Conservation (phyloP, 2,888 invertebrate species). For the Zonitis immaculata region DNA sequence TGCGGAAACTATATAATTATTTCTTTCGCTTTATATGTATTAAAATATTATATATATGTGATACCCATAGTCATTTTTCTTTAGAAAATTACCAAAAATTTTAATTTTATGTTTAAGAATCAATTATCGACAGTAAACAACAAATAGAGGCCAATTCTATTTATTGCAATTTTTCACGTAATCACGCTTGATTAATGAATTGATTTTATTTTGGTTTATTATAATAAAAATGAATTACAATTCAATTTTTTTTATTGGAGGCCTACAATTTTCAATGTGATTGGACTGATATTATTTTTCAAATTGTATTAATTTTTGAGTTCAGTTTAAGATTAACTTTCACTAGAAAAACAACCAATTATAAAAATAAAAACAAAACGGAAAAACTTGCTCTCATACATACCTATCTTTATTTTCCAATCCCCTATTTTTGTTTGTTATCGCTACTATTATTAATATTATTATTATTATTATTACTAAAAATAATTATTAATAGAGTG, state of each 20-base stretch:
- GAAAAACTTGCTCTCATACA: conserved; percentile 16
- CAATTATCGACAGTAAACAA: conserved; percentile 11
- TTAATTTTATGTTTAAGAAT: background rate
- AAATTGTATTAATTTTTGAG: conserved; percentile 24
- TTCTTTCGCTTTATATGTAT: conserved; percentile 44
- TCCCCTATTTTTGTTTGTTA: too few relatives aligned
- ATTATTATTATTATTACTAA: too few relatives aligned
- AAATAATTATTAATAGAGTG: too few relatives aligned
- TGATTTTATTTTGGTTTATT: too few relatives aligned
- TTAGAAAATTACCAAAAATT: background rate
- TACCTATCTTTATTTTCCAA: conserved; percentile 5
- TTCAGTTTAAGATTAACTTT: conserved; percentile 23
- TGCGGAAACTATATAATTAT: conserved; percentile 39
- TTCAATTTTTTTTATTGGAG: conserved; percentile 10
- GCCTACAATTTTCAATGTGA: conserved; percentile 21
- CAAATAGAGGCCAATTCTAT: conserved; percentile 21
- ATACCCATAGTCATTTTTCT: conserved; percentile 37
- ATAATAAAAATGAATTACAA: background rate
- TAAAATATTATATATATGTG: conserved; percentile 41
- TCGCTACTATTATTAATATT: too few relatives aligned
- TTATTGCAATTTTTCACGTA: conserved; percentile 20
- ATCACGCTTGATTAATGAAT: conserved; percentile 13
- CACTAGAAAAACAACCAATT: background rate
- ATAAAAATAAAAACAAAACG: too few relatives aligned
- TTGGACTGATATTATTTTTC: conserved; percentile 19